These are phyloP conservation scores for Drosophila bocki DNA, from an alignment of 1,140 invertebrate genomes.

Conservation along the genomic window DNA sequence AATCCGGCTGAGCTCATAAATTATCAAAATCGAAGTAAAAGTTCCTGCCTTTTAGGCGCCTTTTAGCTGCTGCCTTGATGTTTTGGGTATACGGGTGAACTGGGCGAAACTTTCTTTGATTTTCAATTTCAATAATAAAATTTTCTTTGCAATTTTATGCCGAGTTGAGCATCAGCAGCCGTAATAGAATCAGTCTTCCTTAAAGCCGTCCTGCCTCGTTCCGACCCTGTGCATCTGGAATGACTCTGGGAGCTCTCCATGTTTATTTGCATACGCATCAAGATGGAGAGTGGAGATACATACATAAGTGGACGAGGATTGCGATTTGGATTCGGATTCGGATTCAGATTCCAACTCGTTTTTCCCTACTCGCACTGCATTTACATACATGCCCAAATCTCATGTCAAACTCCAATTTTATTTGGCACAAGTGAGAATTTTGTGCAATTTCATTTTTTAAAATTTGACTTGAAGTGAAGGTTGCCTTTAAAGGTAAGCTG, in stretches of 20 bases:
- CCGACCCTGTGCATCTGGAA: conserved; percentile 30
- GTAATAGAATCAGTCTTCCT: conserved; percentile 39
- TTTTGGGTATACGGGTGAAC: conserved; percentile 7
- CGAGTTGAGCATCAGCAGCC: conserved; percentile 58
- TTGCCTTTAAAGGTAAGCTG: conserved; percentile 1
- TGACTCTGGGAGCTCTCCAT: conserved; percentile 36
- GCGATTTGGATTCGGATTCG: conserved; percentile 22
- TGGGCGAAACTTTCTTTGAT: conserved; percentile 57
- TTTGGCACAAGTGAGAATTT: conserved; percentile 43
- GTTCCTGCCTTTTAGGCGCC: conserved; percentile 19
- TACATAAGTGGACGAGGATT: conserved; percentile 38
- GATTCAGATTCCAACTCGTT: conserved; percentile 31
- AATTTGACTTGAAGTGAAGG: conserved; percentile 4
- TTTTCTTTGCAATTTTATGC: conserved; percentile 79
- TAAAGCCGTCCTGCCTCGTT: background rate
- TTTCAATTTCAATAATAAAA: conserved; percentile 82
- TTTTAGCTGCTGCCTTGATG: conserved; percentile 23
- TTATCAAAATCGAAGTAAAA: conserved; percentile 36
- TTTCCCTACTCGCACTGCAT: conserved; percentile 26
- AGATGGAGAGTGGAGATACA: conserved; percentile 42
- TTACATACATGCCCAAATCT: conserved; percentile 56
- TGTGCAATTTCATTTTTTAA: conserved; percentile 39
- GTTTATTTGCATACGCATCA: conserved; percentile 65
- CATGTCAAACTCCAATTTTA: conserved; percentile 52
- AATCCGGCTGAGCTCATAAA: conserved; percentile 36